phyloP scores from a whole-genome alignment of 2,113 vertebrate species.

The Gasterosteus nipponicus region DNA sequence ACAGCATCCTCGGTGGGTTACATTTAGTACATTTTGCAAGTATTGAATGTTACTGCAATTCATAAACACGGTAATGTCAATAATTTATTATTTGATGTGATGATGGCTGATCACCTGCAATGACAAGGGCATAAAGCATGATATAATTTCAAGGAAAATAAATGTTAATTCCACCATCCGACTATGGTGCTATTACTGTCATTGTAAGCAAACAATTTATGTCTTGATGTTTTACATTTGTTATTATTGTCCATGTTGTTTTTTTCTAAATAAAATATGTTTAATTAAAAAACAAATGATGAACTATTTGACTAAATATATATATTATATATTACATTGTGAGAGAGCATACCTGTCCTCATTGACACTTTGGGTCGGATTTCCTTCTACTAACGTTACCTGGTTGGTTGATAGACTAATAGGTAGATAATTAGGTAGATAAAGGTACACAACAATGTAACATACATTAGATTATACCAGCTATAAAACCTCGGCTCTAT shows the following conservation, averaged over 20 bases:
- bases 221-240: slow-evolving; percentile 63
- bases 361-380: background rate
- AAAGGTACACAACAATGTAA: background rate
- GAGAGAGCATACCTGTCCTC: background rate
- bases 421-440: background rate
- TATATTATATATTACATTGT: background rate
- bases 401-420: background rate
- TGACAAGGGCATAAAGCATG: slow-evolving; percentile 29
- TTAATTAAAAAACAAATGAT: slow-evolving; percentile 53
- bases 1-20: background rate
- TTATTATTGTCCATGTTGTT: slow-evolving; percentile 65
- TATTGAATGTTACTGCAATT: slow-evolving; percentile 23
- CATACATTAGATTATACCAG: background rate
- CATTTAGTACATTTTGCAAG: background rate
- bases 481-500: background rate
- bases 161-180: slow-evolving; percentile 67
- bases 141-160: slow-evolving; percentile 41
- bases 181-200: slow-evolving; percentile 82
- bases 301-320: background rate
- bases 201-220: slow-evolving; percentile 71
- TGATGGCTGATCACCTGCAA: slow-evolving; percentile 68
- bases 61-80: slow-evolving; percentile 42
- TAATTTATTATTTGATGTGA: slow-evolving; percentile 82
- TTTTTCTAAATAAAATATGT: slow-evolving; percentile 82
- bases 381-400: background rate